phyloP scores from a whole-genome alignment of 2,888 invertebrate species.

The Frankliniella intonsa region DNA sequence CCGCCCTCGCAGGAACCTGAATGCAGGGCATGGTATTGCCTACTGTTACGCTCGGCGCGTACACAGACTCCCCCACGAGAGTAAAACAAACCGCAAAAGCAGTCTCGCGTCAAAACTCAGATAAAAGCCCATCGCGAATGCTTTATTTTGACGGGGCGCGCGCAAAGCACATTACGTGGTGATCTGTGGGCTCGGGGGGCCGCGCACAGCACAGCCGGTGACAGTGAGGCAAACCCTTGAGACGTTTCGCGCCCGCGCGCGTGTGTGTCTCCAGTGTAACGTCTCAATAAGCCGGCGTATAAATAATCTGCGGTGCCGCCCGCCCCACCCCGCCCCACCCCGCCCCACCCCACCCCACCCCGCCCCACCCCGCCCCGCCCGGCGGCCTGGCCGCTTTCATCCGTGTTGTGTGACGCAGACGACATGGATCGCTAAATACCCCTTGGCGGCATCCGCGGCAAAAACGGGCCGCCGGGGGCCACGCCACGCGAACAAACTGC shows the following conservation, averaged over 20 bases:
- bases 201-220: too few relatives aligned
- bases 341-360: background rate
- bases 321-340: background rate
- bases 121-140: too few relatives aligned
- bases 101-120: too few relatives aligned
- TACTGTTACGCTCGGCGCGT: too few relatives aligned
- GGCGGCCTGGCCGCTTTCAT: background rate
- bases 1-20: background rate
- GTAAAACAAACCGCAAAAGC: too few relatives aligned
- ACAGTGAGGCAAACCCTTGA: too few relatives aligned
- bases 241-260: background rate
- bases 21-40: background rate
- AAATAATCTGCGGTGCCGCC: background rate
- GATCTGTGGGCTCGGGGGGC: too few relatives aligned
- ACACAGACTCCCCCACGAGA: too few relatives aligned
- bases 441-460: background rate
- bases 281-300: background rate
- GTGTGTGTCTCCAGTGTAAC: background rate
- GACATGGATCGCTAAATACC: conserved; percentile 21
- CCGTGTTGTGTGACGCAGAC: conserved; percentile 9
- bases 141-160: too few relatives aligned
- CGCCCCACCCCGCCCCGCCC: background rate
- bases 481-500: conserved; percentile 6
- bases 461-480: background rate
- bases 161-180: too few relatives aligned